Percentiles rank a stretch among this genome's conserved stretches.
Evolutionary conservation across 2,888 invertebrate species (phyloP).

Genomic region (Diaprepes abbreviatus): DNA sequence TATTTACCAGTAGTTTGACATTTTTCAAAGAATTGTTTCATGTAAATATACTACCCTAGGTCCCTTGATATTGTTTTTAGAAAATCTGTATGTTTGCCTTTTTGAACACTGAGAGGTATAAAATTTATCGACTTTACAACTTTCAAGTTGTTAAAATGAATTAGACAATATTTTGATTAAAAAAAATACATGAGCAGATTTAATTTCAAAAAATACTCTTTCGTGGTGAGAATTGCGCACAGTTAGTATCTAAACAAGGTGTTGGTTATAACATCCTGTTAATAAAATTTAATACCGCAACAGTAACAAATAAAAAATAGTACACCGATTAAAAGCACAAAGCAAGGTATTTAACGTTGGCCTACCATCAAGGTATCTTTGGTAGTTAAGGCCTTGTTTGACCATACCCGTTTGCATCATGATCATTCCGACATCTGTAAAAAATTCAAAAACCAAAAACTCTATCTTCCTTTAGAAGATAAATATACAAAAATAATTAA

Average conservation of each 20-base stretch:
- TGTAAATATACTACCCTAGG: too few relatives aligned
- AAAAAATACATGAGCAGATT: constrained; percentile 2
- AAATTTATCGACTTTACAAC: too few relatives aligned
- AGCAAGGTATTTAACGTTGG: constrained; percentile 57
- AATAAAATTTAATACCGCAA: constrained; percentile 24
- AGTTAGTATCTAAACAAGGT: constrained; percentile 8
- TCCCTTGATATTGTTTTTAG: too few relatives aligned
- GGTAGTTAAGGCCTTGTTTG: constrained; percentile 86
- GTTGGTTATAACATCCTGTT: constrained; percentile 18
- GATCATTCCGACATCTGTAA: constrained; percentile 97
- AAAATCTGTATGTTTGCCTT: too few relatives aligned
- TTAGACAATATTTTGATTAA: neutral
- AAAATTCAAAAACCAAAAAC: constrained; percentile 72
- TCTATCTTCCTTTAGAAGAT: constrained; percentile 22
- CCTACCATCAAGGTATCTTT: constrained; percentile 86
- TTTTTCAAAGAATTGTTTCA: too few relatives aligned
- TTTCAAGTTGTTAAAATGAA: too few relatives aligned
- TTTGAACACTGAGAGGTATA: too few relatives aligned
- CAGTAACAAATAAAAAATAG: constrained; percentile 38
- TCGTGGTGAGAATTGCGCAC: neutral
- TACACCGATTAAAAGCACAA: constrained; percentile 50
- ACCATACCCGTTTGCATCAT: constrained; percentile 97
- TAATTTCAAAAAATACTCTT: constrained; percentile 9
- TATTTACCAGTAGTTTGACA: too few relatives aligned
- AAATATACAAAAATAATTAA: constrained; percentile 27